Conservation (phyloP, 92 coral and sea anemone species). For the Actinernus sp. region DNA sequence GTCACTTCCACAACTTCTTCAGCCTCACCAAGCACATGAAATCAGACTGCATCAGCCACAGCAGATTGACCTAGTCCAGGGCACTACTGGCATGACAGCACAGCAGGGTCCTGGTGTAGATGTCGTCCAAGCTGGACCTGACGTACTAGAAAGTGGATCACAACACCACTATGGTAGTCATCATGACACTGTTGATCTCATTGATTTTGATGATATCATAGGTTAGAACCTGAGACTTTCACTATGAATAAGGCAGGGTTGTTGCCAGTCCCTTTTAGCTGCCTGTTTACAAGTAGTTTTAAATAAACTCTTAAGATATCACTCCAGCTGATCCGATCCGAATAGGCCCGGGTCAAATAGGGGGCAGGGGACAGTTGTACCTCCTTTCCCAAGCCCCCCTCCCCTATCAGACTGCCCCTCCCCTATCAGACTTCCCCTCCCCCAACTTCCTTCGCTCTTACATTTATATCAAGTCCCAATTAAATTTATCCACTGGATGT, state of each 20-base stretch:
- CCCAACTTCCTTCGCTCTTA: too few species aligned
- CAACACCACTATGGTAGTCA: background rate
- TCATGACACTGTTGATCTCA: constrained; percentile 6
- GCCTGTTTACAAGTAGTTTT: too few species aligned
- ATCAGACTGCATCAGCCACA: constrained; percentile 13
- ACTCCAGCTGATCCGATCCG: too few species aligned
- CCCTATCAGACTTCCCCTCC: too few species aligned
- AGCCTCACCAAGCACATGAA: background rate
- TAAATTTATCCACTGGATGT: too few species aligned
- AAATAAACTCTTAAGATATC: too few species aligned
- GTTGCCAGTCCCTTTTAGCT: too few species aligned
- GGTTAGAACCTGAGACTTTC: background rate
- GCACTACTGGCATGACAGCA: background rate
- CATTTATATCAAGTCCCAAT: too few species aligned
- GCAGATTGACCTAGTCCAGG: constrained; percentile 29
- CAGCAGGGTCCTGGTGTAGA: background rate
- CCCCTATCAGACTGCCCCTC: too few species aligned
- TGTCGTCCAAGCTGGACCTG: constrained; percentile 8
- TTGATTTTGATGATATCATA: constrained; percentile 11
- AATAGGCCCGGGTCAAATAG: too few species aligned
- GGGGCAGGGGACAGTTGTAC: too few species aligned
- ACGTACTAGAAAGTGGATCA: constrained; percentile 9
- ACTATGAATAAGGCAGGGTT: background rate
- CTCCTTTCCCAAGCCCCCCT: too few species aligned
- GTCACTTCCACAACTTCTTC: background rate